A percentile compares a stretch with the other conserved stretches of the same genome.
Evolutionary conservation across 2,888 invertebrate species (phyloP).

Genomic region (Aphidius colemani): DNA sequence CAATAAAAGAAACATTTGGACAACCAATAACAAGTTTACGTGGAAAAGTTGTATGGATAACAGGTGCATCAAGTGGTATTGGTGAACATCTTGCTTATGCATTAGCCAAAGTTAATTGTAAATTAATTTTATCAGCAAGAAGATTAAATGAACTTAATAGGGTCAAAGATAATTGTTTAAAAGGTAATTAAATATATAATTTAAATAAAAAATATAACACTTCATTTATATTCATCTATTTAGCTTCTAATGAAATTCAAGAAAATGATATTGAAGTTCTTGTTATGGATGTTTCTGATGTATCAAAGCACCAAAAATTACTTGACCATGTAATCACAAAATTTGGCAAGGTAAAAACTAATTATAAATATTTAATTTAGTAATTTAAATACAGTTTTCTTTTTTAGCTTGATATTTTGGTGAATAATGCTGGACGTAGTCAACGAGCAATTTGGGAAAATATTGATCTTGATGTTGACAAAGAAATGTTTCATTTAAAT

Average conservation of each 20-base stretch:
- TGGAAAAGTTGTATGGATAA: conserved; percentile 81
- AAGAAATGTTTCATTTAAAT: conserved; percentile 76
- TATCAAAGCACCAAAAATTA: conserved; percentile 65
- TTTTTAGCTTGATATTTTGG: conserved; percentile 71
- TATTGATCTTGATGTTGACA: conserved; percentile 73
- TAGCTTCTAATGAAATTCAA: conserved; percentile 50
- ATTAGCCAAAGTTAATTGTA: conserved; percentile 70
- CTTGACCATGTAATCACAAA: conserved; percentile 69
- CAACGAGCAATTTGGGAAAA: conserved; percentile 73
- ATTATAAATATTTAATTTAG: background rate
- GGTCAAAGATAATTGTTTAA: conserved; percentile 70
- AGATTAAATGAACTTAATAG: conserved; percentile 67
- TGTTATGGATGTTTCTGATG: conserved; percentile 70
- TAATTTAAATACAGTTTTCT: conserved; percentile 13
- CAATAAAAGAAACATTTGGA: conserved; percentile 68
- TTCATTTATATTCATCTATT: conserved; percentile 18
- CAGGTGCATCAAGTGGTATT: conserved; percentile 84
- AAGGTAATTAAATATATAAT: conserved; percentile 38
- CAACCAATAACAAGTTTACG: conserved; percentile 64
- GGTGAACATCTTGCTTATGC: conserved; percentile 75
- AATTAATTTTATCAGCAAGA: conserved; percentile 72
- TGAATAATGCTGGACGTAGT: conserved; percentile 82
- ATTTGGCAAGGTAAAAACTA: conserved; percentile 65
- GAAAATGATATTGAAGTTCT: conserved; percentile 71
- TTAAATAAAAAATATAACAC: background rate